phyloP scores from a whole-genome alignment of 2,113 vertebrate genomes.

The Cacatua alba region DNA sequence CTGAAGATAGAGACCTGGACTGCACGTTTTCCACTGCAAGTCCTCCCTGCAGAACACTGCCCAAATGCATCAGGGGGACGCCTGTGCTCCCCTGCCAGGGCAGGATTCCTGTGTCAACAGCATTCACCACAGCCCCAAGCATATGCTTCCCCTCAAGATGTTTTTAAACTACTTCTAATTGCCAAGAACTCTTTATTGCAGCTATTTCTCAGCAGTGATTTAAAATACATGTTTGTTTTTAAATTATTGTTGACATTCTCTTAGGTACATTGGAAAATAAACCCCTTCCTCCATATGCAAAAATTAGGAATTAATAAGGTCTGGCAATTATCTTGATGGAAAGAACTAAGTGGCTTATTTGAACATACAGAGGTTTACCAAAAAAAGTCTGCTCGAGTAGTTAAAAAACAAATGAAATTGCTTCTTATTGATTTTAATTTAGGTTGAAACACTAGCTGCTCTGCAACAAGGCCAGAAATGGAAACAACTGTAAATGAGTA shows the following conservation, averaged over 20 bases:
- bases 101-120: not conserved
- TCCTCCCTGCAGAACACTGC: not conserved
- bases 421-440: conserved; percentile 80
- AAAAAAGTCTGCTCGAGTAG: conserved; percentile 42
- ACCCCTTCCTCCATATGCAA: not conserved
- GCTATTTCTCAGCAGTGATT: not conserved
- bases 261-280: conserved; percentile 29
- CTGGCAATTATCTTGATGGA: conserved; percentile 25
- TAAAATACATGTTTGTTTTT: not conserved
- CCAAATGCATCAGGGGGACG: not conserved
- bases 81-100: not conserved
- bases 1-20: not conserved
- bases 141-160: not conserved
- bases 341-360: conserved; percentile 26
- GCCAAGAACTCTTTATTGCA: not conserved
- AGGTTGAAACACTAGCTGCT: conserved; percentile 66
- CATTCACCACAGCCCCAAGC: not conserved
- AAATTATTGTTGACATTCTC: conserved; percentile 26
- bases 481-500: conserved; percentile 51
- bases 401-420: conserved; percentile 79
- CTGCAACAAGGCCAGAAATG: conserved; percentile 66
- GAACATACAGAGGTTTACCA: conserved; percentile 10
- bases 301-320: conserved; percentile 45
- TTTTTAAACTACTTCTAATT: not conserved
- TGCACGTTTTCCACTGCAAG: not conserved